Evolutionary conservation across 2,797 vertebrate genomes (phyloP), one percentile per base, ranked within the genome.

Genomic region (Mormyrus hasselquistii): DNA sequence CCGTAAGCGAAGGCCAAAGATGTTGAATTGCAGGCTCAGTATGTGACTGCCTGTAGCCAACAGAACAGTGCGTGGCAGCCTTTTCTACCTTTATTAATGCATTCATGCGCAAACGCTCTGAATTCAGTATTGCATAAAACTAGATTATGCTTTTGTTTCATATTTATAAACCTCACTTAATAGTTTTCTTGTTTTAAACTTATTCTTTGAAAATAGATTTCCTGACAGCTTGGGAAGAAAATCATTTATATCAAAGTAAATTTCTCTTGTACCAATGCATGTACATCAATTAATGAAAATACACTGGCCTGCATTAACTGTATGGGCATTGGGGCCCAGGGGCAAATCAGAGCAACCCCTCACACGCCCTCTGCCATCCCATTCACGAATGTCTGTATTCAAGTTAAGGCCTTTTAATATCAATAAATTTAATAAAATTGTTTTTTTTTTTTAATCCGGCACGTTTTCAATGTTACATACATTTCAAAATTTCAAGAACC

Each of bases 121-220:
- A 86, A 55, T 86, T 52, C 52, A 86, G 52, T 86, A 53, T 86
- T 52, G 52, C 49, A 55, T 86, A 86, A 16, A 52, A 53, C 22
- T 52, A 86, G 25, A 86, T 86, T 86, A 29, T 86, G 49, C 52
- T 86, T 85, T 85, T 85, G 47, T 53, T 85, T 25, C 9, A 86
- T 34, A 53, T 53, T 86, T 53, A 85, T 50, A 85, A 29, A 50
- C 22, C n/a, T 25, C 19, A n/a, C 47, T 83, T 44, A 85, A 85
- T 53, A 25, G 22, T 86, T 14, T 49, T 29, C 83, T 22, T 29
- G 9, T 29, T 29, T 53, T 29, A 86, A 79, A 79, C 34, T 19
- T 47, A 47, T 79, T 79, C 73, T 19, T 79, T 79, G 14, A 47
- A 82, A 82, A n/a, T 79, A 44, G 16, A 47, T 82, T n/a, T 82